Conservation (phyloP, 2,797 vertebrate genomes). For the Falco biarmicus region DNA sequence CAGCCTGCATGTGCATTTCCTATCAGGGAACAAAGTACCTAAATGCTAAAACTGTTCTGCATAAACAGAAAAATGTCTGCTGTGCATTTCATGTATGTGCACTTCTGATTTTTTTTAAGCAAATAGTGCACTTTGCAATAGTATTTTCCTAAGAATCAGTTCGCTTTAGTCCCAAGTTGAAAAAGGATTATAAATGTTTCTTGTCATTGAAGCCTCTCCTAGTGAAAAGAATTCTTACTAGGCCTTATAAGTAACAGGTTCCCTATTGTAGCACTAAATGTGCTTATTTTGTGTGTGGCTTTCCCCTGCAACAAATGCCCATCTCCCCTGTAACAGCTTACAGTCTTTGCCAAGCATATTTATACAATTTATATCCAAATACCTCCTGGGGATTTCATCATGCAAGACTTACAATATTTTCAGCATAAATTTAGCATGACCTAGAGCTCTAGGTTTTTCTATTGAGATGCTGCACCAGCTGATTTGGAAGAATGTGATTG, state of each 20-base stretch:
- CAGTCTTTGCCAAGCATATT: neutral
- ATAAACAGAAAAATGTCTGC: neutral
- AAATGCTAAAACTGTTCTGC: neutral
- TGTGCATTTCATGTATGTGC: neutral
- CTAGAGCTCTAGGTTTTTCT: neutral
- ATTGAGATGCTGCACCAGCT: neutral
- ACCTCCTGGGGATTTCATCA: neutral
- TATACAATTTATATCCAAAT: neutral
- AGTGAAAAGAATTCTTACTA: conserved; percentile 1
- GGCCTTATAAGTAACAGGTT: neutral
- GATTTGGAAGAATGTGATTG: conserved; percentile 24
- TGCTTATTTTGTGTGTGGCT: neutral
- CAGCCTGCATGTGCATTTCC: neutral
- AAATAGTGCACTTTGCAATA: neutral
- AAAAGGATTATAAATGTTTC: conserved; percentile 20
- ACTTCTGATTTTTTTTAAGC: neutral
- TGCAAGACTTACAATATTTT: conserved; percentile 25
- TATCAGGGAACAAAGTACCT: neutral
- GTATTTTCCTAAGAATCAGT: neutral
- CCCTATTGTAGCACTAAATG: neutral
- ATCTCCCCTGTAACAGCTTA: neutral
- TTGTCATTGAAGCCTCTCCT: neutral
- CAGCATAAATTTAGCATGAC: conserved; percentile 19
- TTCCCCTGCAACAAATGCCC: neutral
- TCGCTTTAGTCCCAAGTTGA: neutral